Percentiles rank a stretch among this genome's conserved stretches.
Conservation (phyloP, 2,113 vertebrate genomes). For the Falcunculus frontatus region DNA sequence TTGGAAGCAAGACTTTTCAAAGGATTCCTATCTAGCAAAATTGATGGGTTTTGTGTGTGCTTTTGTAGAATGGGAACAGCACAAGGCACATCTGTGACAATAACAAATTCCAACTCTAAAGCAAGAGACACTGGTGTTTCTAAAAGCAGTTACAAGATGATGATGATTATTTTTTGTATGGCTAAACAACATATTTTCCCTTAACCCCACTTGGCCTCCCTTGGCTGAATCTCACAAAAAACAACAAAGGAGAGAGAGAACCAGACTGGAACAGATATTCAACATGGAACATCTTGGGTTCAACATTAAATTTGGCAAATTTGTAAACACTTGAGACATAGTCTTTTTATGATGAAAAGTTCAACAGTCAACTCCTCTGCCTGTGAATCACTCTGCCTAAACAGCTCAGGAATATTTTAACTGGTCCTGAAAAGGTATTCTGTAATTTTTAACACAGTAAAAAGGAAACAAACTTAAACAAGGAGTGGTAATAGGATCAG, state of each 20-base stretch:
- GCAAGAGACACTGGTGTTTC: neutral
- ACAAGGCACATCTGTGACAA: neutral
- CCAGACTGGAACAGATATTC: neutral
- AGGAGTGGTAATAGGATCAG: constrained; percentile 16
- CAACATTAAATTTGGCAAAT: neutral
- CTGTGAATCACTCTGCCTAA: neutral
- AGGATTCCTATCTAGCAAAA: neutral
- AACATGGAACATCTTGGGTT: neutral
- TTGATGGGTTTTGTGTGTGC: neutral
- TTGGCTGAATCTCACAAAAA: constrained; percentile 36
- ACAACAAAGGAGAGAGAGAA: constrained; percentile 24
- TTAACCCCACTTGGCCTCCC: constrained; percentile 44
- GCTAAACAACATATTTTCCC: constrained; percentile 59
- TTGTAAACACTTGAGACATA: neutral
- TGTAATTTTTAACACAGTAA: neutral
- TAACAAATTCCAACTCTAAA: neutral
- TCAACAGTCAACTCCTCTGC: neutral
- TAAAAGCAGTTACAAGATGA: constrained; percentile 5
- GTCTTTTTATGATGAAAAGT: neutral
- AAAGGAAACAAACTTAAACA: constrained; percentile 24
- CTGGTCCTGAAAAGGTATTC: neutral
- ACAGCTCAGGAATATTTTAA: neutral
- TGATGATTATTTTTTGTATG: constrained; percentile 36
- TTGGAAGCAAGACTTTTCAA: neutral
- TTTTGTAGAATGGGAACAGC: neutral